These are phyloP conservation scores for Mylabris phalerata DNA, from an alignment of 1,140 invertebrate species.

Conservation along the genomic window DNA sequence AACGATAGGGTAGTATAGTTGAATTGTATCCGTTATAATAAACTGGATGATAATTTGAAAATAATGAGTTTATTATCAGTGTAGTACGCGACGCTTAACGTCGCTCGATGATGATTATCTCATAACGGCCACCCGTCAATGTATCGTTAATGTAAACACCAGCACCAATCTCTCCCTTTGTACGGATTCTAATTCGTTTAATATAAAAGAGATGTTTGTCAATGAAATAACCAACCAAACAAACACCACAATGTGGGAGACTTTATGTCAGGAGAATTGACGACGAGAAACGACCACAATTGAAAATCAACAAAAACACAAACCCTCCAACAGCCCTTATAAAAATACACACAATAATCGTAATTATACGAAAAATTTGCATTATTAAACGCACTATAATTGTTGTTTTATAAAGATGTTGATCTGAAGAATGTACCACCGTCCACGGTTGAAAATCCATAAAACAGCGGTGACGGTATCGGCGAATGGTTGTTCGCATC, in stretches of 20 bases:
- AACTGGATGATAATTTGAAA: conserved; percentile 26
- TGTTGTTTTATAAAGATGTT: too few species aligned
- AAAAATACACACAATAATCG: too few species aligned
- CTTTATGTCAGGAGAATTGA: neutral
- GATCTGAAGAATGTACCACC: too few species aligned
- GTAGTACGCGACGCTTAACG: conserved; percentile 24
- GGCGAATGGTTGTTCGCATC: conserved; percentile 18
- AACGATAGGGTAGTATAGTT: neutral
- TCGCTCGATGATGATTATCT: conserved; percentile 24
- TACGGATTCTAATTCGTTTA: neutral
- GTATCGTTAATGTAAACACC: conserved; percentile 27
- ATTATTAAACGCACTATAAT: too few species aligned
- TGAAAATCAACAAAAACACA: too few species aligned
- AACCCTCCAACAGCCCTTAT: too few species aligned
- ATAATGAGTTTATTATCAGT: conserved; percentile 29
- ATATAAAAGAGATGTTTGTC: neutral
- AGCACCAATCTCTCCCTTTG: neutral
- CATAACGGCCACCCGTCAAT: conserved; percentile 17
- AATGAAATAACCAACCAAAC: neutral
- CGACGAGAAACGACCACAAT: neutral
- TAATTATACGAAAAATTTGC: too few species aligned
- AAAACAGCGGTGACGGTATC: conserved; percentile 9
- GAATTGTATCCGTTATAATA: neutral
- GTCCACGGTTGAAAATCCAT: conserved; percentile 16
- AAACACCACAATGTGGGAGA: neutral